Evolutionary conservation across 2,113 vertebrate species (phyloP).

Genomic region (Chloroceryle aenea): DNA sequence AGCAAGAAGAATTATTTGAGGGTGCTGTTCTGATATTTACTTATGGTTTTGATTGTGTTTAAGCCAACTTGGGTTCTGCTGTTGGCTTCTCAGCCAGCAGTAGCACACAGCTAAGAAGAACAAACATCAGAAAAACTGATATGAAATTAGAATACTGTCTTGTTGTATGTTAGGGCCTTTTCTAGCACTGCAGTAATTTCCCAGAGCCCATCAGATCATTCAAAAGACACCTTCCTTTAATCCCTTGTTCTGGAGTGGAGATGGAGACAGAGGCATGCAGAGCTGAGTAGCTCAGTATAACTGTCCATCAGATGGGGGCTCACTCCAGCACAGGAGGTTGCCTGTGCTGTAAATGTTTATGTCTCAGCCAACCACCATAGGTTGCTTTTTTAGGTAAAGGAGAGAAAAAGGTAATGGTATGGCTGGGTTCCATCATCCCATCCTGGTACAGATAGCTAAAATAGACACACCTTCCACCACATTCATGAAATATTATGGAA

Average conservation of each 20-base stretch:
- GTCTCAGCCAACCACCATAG: background rate
- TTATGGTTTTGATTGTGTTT: background rate
- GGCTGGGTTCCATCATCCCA: background rate
- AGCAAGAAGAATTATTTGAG: background rate
- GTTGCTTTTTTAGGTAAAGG: background rate
- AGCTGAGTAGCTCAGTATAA: background rate
- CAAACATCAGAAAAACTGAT: background rate
- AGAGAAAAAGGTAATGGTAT: background rate
- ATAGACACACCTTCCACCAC: background rate
- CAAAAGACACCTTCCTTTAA: background rate
- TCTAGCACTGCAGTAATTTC: background rate
- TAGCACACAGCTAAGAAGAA: background rate
- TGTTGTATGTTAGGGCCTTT: background rate
- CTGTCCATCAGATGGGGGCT: background rate
- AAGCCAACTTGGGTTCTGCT: background rate
- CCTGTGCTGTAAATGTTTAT: background rate
- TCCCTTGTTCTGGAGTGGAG: background rate
- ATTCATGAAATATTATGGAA: background rate
- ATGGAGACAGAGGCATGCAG: background rate
- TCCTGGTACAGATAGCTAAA: background rate
- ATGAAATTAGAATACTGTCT: background rate
- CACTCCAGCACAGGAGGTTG: background rate
- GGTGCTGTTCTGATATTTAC: background rate
- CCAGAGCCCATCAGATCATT: background rate
- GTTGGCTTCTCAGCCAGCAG: background rate